Evolutionary conservation across 2,888 invertebrate genomes (phyloP).

Genomic region (Thecophora atra): DNA sequence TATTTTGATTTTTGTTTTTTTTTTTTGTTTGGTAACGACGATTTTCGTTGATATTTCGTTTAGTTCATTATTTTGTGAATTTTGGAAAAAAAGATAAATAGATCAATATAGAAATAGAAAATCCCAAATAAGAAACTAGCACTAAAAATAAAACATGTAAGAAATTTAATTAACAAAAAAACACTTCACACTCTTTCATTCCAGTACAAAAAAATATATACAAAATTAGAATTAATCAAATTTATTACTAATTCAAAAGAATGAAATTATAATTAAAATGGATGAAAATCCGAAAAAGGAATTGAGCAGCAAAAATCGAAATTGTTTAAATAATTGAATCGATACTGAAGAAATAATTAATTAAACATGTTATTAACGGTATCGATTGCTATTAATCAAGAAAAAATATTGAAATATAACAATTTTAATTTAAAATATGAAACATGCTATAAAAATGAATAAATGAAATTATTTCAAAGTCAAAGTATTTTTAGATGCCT

Average conservation of each 20-base stretch:
- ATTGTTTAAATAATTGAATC: background rate
- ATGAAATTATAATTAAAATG: background rate
- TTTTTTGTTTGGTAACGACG: constrained; percentile 26
- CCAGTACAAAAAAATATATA: background rate
- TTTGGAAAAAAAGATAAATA: constrained; percentile 17
- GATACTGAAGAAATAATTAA: too few relatives aligned
- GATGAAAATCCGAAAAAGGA: background rate
- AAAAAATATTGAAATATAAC: too few relatives aligned
- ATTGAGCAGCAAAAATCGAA: too few relatives aligned
- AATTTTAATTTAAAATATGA: too few relatives aligned
- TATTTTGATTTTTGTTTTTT: constrained; percentile 40
- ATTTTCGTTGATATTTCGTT: constrained; percentile 5
- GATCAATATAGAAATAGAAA: constrained; percentile 10
- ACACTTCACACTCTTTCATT: constrained; percentile 2
- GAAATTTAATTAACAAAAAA: constrained; percentile 4
- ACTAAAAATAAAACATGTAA: constrained; percentile 18
- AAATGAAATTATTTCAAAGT: too few relatives aligned
- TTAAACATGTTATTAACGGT: too few relatives aligned
- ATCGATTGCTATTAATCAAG: too few relatives aligned
- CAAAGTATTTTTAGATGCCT: too few relatives aligned
- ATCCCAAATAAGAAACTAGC: constrained; percentile 1
- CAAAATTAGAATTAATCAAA: background rate
- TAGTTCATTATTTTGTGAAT: constrained; percentile 2
- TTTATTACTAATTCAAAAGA: background rate
- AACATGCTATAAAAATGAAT: too few relatives aligned